Evolutionary conservation across 2,888 invertebrate species (phyloP), one percentile per base, ranked within the genome.

Genomic region (Koerneria pararmatus): DNA sequence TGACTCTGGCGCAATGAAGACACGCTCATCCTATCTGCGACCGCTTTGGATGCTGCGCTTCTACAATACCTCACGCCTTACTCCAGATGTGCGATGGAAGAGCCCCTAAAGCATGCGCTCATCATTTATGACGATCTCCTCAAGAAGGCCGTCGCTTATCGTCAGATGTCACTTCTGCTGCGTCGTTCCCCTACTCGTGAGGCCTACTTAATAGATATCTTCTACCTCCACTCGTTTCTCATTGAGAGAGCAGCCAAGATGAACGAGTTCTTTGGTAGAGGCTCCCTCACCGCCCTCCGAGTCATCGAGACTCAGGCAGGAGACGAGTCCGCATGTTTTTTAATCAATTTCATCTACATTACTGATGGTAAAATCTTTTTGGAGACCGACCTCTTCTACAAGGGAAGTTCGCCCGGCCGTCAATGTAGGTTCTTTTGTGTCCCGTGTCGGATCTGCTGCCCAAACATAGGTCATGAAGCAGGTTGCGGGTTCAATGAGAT

Each of bases 401-500:
- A 82, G n/a, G n/a, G 97, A 97, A 85, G 95, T 98, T 87, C 92
- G 97, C 84, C 97, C 97, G 68, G 97, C 97, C 85, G 97, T 98
- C 87, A 98, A 98, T 87, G 97, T 97, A 85, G 97, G 97, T 90
- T 88, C 98, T 84, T 95, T 95, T 84, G 97, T 98, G 84, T 95
- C 95, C 78, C 91, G 97, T 88, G 97, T 98, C 86, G 97, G 97
- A 83, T 95, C 95, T 74, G 97, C 97, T 87, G 97, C 97, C 84
- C 97, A 98, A 87, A 98, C 95, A 84, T 94, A 93, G 87, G 95
- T 95, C 86, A 98, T 98, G 97, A 98, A 97, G 86, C 95, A 97
- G 84, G 95, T 98, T 78, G 97, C 98, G 79, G 98, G 97, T 87
- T 95, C 95, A 86, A 98, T 98, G 98, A 98, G 98, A 87, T 87